Base-by-base conservation (phyloP, 2,113 vertebrate species). In the Myotis davidii region DNA sequence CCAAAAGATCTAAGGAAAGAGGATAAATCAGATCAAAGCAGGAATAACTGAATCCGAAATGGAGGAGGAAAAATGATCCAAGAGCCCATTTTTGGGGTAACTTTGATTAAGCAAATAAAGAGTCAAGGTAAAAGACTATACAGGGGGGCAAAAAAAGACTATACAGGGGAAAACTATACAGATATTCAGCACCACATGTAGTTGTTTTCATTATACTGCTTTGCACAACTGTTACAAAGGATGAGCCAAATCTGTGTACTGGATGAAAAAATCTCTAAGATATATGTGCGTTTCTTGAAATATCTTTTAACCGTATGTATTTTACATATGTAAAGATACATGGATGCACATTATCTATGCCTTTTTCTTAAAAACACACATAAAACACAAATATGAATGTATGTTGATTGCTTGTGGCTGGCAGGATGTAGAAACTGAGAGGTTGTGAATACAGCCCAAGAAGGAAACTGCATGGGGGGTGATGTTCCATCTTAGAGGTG, bases 11-110 rank as follows among this genome's bases (percentile, higher is more conserved):
- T 76, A 79, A 61, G n/a, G 52, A 77, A 94, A 81, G 70, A 69
- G 13, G 16, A 73, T 9, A 48, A 59, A 37, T 42, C 32, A 70
- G n/a, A 56, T 56, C 59, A 90, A 50, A 34, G 12, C 21, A 54
- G 29, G 37, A 78, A 64, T 50, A 85, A 56, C 17, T 72, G 14
- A 73, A 54, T 45, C 69, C 52, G 29, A 87, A 69, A 74, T 79
- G 6, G 50, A 73, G 9, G 52, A 39, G 69, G 25, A 64, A 25
- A 72, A 59, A 6, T 18, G 78, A 78, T 69, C 17, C 23, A 79
- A 73, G 10, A 87, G 73, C 72, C 91, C 48, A 92, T 79, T 78
- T 77, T 94, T 65, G 42, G 39, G 52, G 48, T 92, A 39, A 67
- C 34, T 65, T 25, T 37, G 56, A 82, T 73, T 72, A 85, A 54